Evolutionary conservation across 53 echinoderm and acorn worm species (phyloP), one percentile per base, ranked within the genome.

Genomic region (Paracentrotus lividus): DNA sequence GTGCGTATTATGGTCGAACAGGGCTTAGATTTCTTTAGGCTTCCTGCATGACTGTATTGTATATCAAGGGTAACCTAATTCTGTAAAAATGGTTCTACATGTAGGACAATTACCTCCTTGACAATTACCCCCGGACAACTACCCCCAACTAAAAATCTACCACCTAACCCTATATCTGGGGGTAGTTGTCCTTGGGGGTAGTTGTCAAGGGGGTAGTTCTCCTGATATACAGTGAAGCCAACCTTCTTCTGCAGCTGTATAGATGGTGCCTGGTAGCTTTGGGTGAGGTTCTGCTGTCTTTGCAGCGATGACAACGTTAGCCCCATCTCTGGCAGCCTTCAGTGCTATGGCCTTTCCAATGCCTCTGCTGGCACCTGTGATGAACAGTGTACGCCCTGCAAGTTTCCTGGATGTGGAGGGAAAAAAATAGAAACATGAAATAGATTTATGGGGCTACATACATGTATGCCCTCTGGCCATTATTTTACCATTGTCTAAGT

Each of bases 301-400:
- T 61, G 98, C 98, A 29, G 98, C 98, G 34, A 98, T 98, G 88
- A 98, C 96, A 26, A 98, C 89, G 26, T 98, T 98, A 29, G 98
- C 98, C 4, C 98, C 98, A 97, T 98, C 98, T 49, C 95, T 92
- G 31, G 98, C 98, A 18, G 98, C 98, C 86, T 97, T 98, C 89
- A 97, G 77, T 0, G 98, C 98, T 14, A 98, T 97, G 44, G 97
- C 98, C 85, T 97, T 95, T 42, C 98, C 98, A 76, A 98, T 98
- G 56, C 98, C 98, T 34, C 98, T 92, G 51, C 98, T 98, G 24
- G 98, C 98, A 15, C 98, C 98, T 43, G 98, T 97, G 20, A 98
- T 96, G 93, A 98, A 98, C 92, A 98, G 95, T 32, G 98, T 98
- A 64, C 95, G 94, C 42, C 98, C 98, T 60, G 98, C 98, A 77